A percentile compares a stretch with the other conserved stretches of the same genome.
Conservation (phyloP, 2,797 vertebrate species). For the Malacoctenus gilli region DNA sequence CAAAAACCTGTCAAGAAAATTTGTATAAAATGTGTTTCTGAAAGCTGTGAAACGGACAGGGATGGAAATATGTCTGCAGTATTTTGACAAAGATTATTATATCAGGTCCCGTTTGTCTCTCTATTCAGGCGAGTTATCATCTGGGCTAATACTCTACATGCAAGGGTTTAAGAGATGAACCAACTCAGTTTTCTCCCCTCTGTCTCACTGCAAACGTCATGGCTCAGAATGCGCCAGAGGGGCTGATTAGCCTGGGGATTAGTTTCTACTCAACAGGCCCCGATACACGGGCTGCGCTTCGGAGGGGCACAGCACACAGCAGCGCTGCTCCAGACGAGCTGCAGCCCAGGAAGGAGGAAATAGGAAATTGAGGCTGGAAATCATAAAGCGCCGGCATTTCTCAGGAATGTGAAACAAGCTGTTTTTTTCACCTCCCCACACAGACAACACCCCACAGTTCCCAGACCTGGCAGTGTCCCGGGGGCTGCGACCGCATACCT, state of each 20-base stretch:
- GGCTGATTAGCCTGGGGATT: constrained; percentile 64
- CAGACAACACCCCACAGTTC: constrained; percentile 41
- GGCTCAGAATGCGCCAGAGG: constrained; percentile 55
- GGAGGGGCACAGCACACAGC: constrained; percentile 16
- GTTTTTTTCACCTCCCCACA: constrained; percentile 50
- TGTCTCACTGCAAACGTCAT: constrained; percentile 52
- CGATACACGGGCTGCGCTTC: constrained; percentile 15
- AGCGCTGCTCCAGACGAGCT: constrained; percentile 40
- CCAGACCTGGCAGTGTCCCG: constrained; percentile 41
- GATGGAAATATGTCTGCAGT: too few species aligned
- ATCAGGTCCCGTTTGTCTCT: too few species aligned
- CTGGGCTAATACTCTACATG: constrained; percentile 50
- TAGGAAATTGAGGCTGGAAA: constrained; percentile 60
- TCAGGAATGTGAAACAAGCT: constrained; percentile 56
- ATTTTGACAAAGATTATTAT: too few species aligned
- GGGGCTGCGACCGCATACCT: constrained; percentile 81
- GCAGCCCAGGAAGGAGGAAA: constrained; percentile 35
- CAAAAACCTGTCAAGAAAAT: too few species aligned
- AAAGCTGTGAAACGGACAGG: too few species aligned
- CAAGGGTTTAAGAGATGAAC: constrained; percentile 67
- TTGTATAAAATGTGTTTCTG: too few species aligned
- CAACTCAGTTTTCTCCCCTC: constrained; percentile 55
- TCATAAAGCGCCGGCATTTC: constrained; percentile 45
- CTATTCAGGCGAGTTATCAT: too few species aligned
- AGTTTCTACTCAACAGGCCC: constrained; percentile 53